Conservation (phyloP, 2,113 vertebrate species). For the Onychostoma macrolepis region DNA sequence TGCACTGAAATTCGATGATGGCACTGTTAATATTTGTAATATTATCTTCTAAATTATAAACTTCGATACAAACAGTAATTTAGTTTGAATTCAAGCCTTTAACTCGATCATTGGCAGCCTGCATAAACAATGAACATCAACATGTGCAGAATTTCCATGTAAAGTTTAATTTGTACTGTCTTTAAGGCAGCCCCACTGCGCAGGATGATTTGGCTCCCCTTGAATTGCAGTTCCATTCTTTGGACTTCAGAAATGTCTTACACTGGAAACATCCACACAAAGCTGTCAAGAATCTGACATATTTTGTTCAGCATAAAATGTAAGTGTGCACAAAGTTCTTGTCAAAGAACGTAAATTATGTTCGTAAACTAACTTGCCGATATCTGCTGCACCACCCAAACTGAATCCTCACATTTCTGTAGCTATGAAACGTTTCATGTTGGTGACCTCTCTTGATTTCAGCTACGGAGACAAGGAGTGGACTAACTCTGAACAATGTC, state of each 20-base stretch:
- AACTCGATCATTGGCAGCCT: background rate
- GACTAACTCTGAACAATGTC: constrained; percentile 65
- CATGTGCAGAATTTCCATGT: background rate
- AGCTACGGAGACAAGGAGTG: constrained; percentile 77
- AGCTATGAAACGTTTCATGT: background rate
- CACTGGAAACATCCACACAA: constrained; percentile 63
- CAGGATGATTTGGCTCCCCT: constrained; percentile 46
- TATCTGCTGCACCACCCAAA: background rate
- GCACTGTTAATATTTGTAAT: background rate
- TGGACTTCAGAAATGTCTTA: constrained; percentile 73
- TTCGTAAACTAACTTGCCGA: background rate
- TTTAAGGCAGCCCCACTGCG: constrained; percentile 34
- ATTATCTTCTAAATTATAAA: background rate
- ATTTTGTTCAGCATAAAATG: constrained; percentile 78
- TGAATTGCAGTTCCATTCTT: constrained; percentile 70
- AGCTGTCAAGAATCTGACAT: constrained; percentile 51
- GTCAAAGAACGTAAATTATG: background rate
- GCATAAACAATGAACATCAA: background rate
- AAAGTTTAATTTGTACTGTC: constrained; percentile 11
- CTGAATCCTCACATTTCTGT: background rate
- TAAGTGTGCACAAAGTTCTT: constrained; percentile 57
- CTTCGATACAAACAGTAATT: background rate
- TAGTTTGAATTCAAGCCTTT: background rate
- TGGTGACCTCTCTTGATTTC: constrained; percentile 8
- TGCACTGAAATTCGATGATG: background rate